phyloP scores from a whole-genome alignment of 1,140 invertebrate genomes.

The Pinna nobilis region DNA sequence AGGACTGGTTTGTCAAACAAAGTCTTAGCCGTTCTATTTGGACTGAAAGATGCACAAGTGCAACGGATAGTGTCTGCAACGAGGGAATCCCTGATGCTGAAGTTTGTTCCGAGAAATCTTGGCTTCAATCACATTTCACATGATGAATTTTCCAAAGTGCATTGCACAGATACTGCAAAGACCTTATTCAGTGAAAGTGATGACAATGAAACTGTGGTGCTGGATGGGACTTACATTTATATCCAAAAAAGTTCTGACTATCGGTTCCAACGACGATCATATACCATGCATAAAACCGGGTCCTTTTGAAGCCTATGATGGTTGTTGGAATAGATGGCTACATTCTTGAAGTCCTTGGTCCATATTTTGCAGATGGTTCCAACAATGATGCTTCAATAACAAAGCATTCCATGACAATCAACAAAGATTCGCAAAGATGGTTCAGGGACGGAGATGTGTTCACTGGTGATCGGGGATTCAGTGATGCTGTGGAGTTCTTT shows the following conservation, averaged over 20 bases:
- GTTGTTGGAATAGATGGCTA: background rate
- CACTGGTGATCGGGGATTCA: no score
- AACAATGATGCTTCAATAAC: background rate
- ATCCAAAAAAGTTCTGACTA: background rate
- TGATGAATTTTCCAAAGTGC: background rate
- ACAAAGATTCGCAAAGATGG: no score
- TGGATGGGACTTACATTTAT: background rate
- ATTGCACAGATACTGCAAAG: background rate
- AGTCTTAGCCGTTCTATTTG: conserved; percentile 10
- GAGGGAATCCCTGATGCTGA: no score
- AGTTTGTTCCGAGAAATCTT: background rate
- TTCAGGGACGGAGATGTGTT: no score
- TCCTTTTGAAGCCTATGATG: background rate
- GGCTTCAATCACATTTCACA: background rate
- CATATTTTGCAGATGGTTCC: background rate
- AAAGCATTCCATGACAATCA: background rate
- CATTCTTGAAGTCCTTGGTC: background rate
- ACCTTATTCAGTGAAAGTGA: no score
- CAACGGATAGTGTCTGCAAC: no score
- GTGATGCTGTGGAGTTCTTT: background rate
- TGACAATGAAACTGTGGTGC: no score
- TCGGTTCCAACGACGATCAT: background rate
- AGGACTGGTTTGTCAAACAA: conserved; percentile 6
- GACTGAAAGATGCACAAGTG: conserved; percentile 2
- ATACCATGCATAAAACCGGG: background rate